Percentiles rank a stretch among this genome's conserved stretches.
phyloP scores from a whole-genome alignment of 2,113 vertebrate species.

The Ciconia maguari region DNA sequence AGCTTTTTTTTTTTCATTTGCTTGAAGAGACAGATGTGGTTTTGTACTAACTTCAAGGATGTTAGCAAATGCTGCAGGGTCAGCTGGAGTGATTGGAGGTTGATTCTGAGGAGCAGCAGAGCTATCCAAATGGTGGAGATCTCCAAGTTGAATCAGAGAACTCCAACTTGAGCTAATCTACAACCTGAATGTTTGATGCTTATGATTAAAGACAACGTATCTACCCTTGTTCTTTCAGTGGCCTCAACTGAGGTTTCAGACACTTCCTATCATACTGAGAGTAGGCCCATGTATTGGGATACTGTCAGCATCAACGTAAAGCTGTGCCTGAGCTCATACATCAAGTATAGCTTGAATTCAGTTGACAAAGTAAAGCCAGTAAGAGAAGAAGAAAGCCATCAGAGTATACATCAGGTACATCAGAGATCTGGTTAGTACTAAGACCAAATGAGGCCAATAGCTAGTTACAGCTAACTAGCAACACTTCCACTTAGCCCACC shows the following conservation, averaged over 20 bases:
- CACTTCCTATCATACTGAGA: not conserved
- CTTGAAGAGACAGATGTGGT: not conserved
- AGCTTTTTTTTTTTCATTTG: not conserved
- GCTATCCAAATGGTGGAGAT: not conserved
- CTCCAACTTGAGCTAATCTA: not conserved
- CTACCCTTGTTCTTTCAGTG: not conserved
- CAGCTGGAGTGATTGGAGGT: not conserved
- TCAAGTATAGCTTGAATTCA: not conserved
- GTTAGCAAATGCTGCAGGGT: not conserved
- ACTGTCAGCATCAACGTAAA: not conserved
- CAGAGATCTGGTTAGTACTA: not conserved
- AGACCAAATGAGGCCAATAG: not conserved
- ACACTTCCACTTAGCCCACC: not conserved
- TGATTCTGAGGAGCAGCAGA: not conserved
- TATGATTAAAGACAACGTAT: not conserved
- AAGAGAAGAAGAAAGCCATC: not conserved
- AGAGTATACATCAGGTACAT: not conserved
- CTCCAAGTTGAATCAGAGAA: not conserved
- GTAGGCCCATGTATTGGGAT: not conserved
- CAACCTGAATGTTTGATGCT: not conserved
- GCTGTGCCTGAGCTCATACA: not conserved
- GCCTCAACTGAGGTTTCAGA: not conserved
- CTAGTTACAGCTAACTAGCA: not conserved
- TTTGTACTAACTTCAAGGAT: not conserved
- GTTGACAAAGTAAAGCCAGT: not conserved